Evolutionary conservation across 2,888 invertebrate genomes (phyloP).

Genomic region (Selenia dentaria): DNA sequence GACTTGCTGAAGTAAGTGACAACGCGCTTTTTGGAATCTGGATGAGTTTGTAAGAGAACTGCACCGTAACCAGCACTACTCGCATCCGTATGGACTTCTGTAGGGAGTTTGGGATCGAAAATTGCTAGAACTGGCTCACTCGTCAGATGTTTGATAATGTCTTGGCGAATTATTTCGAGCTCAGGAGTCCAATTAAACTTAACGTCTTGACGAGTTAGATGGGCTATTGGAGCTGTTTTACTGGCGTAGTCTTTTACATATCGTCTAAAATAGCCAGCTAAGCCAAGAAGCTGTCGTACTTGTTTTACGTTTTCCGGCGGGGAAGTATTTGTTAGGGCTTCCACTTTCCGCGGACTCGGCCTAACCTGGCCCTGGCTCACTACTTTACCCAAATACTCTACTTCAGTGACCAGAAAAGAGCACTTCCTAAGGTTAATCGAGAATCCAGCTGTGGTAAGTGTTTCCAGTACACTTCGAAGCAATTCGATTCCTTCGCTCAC

Average conservation of each 20-base stretch:
- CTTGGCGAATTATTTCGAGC: conserved; percentile 7
- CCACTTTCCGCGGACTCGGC: conserved; percentile 33
- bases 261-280: conserved; percentile 36
- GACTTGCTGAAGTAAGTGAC: conserved; percentile 27
- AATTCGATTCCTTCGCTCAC: background rate
- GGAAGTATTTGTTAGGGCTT: conserved; percentile 30
- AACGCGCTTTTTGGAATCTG: conserved; percentile 9
- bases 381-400: conserved; percentile 35
- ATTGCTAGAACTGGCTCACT: conserved; percentile 26
- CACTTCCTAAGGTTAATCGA: conserved; percentile 32
- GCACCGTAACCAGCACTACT: conserved; percentile 19
- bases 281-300: conserved; percentile 32
- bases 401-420: conserved; percentile 20
- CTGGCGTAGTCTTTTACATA: too few species aligned
- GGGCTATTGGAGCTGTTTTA: conserved; percentile 12
- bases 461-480: background rate
- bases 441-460: conserved; percentile 27
- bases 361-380: conserved; percentile 34
- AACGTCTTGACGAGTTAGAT: conserved; percentile 9
- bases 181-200: conserved; percentile 13
- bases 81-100: too few species aligned
- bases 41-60: conserved; percentile 19
- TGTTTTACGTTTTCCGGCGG: conserved; percentile 33
- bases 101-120: conserved; percentile 19
- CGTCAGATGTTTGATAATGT: conserved; percentile 17